These are phyloP conservation scores for Chauna torquata DNA, from an alignment of 2,113 vertebrate species.

Conservation along the genomic window DNA sequence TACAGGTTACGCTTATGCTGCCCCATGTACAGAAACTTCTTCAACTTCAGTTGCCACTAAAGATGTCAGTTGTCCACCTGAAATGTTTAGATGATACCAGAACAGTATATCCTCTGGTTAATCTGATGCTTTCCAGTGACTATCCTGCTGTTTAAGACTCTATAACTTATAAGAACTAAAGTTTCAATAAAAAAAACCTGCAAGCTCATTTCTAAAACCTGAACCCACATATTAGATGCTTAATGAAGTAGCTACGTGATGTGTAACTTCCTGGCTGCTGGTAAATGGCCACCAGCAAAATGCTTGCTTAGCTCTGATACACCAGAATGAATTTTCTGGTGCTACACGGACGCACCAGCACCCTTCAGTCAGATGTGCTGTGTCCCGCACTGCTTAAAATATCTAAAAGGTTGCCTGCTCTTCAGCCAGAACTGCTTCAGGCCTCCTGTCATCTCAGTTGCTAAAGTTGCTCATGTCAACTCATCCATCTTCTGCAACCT, in stretches of 20 bases:
- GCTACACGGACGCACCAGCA: not conserved
- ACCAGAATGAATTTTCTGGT: not conserved
- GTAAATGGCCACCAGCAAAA: not conserved
- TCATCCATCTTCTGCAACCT: not conserved
- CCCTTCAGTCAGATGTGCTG: not conserved
- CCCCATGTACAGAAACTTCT: not conserved
- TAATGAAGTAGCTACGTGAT: rapidly evolving
- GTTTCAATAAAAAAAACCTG: not conserved
- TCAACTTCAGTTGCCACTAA: not conserved
- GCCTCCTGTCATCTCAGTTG: not conserved
- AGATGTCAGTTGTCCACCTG: not conserved
- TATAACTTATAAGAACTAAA: not conserved
- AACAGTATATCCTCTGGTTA: not conserved
- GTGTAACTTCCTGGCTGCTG: not conserved
- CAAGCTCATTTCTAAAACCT: not conserved
- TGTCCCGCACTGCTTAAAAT: not conserved
- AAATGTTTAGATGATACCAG: not conserved
- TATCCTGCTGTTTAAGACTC: not conserved
- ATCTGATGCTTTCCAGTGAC: not conserved
- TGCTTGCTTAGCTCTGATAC: not conserved
- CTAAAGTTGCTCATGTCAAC: not conserved
- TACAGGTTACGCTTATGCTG: not conserved
- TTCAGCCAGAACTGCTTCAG: not conserved
- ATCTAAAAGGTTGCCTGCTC: not conserved
- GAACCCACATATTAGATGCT: not conserved